phyloP scores from a whole-genome alignment of 2,113 vertebrate genomes.

The Diphyllodes magnificus region DNA sequence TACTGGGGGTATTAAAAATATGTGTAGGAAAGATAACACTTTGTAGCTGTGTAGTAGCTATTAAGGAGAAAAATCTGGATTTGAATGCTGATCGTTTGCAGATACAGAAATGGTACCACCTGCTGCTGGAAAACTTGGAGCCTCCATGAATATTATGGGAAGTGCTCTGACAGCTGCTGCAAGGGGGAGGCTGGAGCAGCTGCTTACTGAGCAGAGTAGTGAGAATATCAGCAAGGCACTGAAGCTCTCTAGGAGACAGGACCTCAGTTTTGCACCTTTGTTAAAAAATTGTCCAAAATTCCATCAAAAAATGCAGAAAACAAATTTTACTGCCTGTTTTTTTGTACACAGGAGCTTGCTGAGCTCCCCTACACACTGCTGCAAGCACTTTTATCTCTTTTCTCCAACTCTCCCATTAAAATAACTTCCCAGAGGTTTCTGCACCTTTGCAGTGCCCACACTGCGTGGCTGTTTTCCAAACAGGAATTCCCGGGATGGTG shows the following conservation, averaged over 20 bases:
- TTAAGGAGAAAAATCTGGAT: neutral
- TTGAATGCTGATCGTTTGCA: neutral
- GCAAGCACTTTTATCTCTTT: neutral
- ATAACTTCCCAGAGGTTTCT: neutral
- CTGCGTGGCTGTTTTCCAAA: rapidly evolving
- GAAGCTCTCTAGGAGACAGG: neutral
- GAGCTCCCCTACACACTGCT: rapidly evolving
- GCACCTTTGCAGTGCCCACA: rapidly evolving
- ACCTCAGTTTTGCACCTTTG: neutral
- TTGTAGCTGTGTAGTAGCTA: neutral
- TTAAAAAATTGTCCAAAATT: neutral
- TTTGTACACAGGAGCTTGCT: neutral
- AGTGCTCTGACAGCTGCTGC: neutral
- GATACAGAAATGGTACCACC: neutral
- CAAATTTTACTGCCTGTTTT: rapidly evolving
- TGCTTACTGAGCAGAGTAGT: neutral
- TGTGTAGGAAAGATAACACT: neutral
- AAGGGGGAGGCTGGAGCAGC: neutral
- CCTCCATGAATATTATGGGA: neutral
- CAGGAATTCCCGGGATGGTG: rapidly evolving
- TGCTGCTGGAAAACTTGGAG: neutral
- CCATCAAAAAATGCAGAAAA: neutral
- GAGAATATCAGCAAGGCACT: neutral
- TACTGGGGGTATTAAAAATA: neutral
- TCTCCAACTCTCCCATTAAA: rapidly evolving